Percentiles rank a stretch among this genome's conserved stretches.
These are phyloP conservation scores for Ctenomys sociabilis DNA, from an alignment of 2,113 vertebrate species.

Conservation along the genomic window DNA sequence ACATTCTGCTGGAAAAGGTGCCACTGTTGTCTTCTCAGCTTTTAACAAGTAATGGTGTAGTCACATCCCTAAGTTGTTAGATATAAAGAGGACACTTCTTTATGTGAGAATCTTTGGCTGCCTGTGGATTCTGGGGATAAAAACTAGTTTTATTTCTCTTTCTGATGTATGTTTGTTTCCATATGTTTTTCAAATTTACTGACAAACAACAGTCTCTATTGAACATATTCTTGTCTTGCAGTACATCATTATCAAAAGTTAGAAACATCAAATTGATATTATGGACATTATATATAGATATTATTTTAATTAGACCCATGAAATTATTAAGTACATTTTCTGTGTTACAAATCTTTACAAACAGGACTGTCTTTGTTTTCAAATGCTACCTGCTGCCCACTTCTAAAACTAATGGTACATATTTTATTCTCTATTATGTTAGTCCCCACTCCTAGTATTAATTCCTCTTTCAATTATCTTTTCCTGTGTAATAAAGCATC, in stretches of 20 bases:
- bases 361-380: neutral
- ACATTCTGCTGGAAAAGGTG: neutral
- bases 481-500: neutral
- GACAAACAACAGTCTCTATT: constrained; percentile 38
- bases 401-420: neutral
- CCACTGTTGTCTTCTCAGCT: neutral
- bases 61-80: neutral
- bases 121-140: neutral
- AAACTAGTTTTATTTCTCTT: constrained; percentile 31
- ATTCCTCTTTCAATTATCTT: neutral
- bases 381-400: neutral
- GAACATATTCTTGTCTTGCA: neutral
- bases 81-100: neutral
- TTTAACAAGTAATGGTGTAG: neutral
- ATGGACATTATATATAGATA: constrained; percentile 10
- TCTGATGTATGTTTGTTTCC: neutral
- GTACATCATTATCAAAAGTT: neutral
- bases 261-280: constrained; percentile 29
- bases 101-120: neutral
- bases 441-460: neutral
- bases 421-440: neutral
- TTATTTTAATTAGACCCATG: neutral
- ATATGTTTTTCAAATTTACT: constrained; percentile 39
- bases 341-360: no score
- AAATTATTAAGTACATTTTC: no score